These are phyloP conservation scores for Lanius ludovicianus DNA, from an alignment of 2,113 vertebrate genomes.

Conservation along the genomic window DNA sequence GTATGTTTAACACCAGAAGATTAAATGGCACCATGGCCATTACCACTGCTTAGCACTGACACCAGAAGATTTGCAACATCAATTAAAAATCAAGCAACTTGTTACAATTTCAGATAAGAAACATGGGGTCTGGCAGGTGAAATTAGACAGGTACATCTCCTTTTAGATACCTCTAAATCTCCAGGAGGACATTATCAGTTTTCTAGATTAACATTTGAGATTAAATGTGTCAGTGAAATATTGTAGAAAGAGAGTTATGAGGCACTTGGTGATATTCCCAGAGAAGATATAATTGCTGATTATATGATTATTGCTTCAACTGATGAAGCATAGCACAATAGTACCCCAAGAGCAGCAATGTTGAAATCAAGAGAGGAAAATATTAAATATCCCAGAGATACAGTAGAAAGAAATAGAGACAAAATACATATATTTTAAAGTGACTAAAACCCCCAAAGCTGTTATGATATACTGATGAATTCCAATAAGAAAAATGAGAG, in stretches of 20 bases:
- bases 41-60: not conserved
- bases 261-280: slow-evolving; percentile 10
- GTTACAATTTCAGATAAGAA: slow-evolving; percentile 12
- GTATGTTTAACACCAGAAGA: not conserved
- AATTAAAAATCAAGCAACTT: slow-evolving; percentile 20
- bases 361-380: not conserved
- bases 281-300: slow-evolving; percentile 13
- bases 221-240: slow-evolving; percentile 56
- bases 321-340: not conserved
- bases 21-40: not conserved
- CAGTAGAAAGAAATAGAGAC: not conserved
- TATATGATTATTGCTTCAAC: slow-evolving; percentile 46
- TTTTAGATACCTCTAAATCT: slow-evolving; percentile 1
- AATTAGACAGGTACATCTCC: not conserved
- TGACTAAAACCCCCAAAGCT: not conserved
- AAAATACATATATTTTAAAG: not conserved
- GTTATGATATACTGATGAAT: not conserved
- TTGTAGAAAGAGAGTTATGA: slow-evolving; percentile 35
- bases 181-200: not conserved
- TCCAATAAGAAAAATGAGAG: not conserved
- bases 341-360: not conserved
- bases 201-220: slow-evolving; percentile 45
- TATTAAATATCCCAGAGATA: not conserved
- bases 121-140: not conserved
- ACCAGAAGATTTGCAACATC: not conserved